Percentiles rank a stretch among this genome's conserved stretches.
These are phyloP conservation scores for Acholoe squamosa DNA, from an alignment of 2,888 invertebrate genomes.

Conservation along the genomic window DNA sequence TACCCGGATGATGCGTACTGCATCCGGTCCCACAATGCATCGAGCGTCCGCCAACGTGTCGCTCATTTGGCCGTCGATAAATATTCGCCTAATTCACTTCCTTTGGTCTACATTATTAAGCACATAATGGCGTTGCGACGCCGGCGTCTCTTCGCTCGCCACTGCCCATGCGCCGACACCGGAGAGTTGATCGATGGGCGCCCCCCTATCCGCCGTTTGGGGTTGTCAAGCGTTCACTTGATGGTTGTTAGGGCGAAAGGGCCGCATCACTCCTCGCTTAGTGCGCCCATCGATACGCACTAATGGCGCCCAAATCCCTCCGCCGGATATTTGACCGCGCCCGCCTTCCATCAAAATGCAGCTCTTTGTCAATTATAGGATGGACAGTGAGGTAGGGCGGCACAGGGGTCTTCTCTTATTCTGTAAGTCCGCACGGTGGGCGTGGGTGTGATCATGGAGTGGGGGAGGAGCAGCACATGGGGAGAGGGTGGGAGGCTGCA, in stretches of 20 bases:
- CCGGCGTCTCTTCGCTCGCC: background rate
- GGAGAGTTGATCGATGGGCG: constrained; percentile 35
- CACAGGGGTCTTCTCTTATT: background rate
- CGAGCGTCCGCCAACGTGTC: constrained; percentile 50
- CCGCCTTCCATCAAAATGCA: constrained; percentile 44
- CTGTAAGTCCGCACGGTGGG: background rate
- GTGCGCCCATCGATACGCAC: constrained; percentile 57
- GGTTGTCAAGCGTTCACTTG: constrained; percentile 61
- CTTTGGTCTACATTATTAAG: constrained; percentile 63
- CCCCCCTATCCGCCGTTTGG: constrained; percentile 26
- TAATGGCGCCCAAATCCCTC: constrained; percentile 54
- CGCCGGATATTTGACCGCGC: constrained; percentile 59
- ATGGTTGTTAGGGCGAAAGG: constrained; percentile 58
- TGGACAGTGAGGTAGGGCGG: background rate
- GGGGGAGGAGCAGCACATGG: background rate
- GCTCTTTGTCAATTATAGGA: constrained; percentile 47
- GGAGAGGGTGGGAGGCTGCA: background rate
- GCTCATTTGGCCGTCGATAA: constrained; percentile 59
- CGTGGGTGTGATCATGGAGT: background rate
- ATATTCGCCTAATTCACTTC: constrained; percentile 63
- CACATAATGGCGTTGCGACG: constrained; percentile 49
- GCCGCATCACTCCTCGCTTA: constrained; percentile 58
- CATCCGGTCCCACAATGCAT: constrained; percentile 59
- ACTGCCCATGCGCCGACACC: constrained; percentile 31
- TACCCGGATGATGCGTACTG: constrained; percentile 38